Conservation (phyloP, 2,113 vertebrate genomes). For the Amblyopsis rosae region DNA sequence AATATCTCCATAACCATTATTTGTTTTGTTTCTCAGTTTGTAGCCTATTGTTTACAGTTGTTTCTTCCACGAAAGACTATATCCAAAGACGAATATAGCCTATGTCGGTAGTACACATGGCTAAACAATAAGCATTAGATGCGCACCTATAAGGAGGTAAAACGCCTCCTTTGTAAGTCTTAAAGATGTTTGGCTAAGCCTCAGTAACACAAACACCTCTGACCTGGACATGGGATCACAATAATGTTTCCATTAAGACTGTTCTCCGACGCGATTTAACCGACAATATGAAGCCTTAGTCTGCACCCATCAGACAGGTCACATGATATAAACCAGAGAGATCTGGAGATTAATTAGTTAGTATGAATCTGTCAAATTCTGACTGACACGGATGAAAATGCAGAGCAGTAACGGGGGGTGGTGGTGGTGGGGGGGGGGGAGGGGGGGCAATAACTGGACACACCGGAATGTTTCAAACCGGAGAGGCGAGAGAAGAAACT, state of each 20-base stretch:
- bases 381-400: conserved; percentile 41
- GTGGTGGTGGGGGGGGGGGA: too few relatives aligned
- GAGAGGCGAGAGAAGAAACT: conserved; percentile 10
- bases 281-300: conserved; percentile 51
- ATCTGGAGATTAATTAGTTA: conserved; percentile 11
- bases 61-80: conserved; percentile 42
- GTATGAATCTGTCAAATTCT: conserved; percentile 10
- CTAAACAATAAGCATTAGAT: conserved; percentile 19
- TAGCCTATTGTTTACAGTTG: conserved; percentile 62
- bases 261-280: neutral
- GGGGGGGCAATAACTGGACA: neutral
- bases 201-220: conserved; percentile 31
- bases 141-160: conserved; percentile 5
- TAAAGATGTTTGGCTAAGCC: conserved; percentile 45
- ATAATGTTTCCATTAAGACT: neutral
- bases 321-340: conserved; percentile 47
- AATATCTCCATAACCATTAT: conserved; percentile 23
- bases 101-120: neutral
- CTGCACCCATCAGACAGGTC: conserved; percentile 22
- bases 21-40: conserved; percentile 53
- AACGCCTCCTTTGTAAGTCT: conserved; percentile 53
- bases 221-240: conserved; percentile 56
- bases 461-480: conserved; percentile 28
- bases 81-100: neutral
- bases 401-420: neutral